Base-by-base conservation (phyloP, 2,797 vertebrate species). In the Xenopus petersii region DNA sequence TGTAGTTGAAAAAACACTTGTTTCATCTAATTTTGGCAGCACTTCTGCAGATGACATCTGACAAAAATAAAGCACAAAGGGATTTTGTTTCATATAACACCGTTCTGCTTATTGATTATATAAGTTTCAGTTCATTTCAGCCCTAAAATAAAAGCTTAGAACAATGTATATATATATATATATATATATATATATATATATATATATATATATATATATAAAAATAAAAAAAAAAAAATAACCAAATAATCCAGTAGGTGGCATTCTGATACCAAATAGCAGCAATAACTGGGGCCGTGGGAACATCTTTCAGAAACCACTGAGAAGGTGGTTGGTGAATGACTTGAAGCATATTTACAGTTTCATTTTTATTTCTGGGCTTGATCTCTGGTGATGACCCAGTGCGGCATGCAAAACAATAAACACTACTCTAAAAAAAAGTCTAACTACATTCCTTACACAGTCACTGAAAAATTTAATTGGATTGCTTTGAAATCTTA, bases 211-310 rank as follows among this genome's bases (percentile, higher is more conserved):
- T n/a, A n/a, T n/a, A n/a, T n/a, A n/a, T n/a, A n/a, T n/a, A 21
- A 21, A 21, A 1, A 21, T 21, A 21, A 21, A 21, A 21, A 21
- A n/a, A n/a, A 58, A 58, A n/a, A n/a, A 12, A 12, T 51, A 51
- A 51, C 49, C 11, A 51, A 51, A 51, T 51, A 12, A 51, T 51
- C 89, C 88, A 81, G 85, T 81, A 94, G 93, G 85, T 89, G 94
- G 93, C 93, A 92, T 85, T 83, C 70, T 88, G 83, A 64, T 82
- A 86, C 85, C 82, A 84, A 67, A 70, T 81, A 81, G 71, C 71
- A 80, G 61, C 30, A 16, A 21, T 4, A 59, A 42, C 13, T 8
- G 10, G 24, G 64, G 26, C 76, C 69, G 79, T 81, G 80, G 73
- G 71, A 82, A 82, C 74, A 80, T 72, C 54, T 21, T 62, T 79